A percentile compares a stretch with the other conserved stretches of the same genome.
phyloP scores from a whole-genome alignment of 2,888 invertebrate genomes.

The Heterodera filipjevi region DNA sequence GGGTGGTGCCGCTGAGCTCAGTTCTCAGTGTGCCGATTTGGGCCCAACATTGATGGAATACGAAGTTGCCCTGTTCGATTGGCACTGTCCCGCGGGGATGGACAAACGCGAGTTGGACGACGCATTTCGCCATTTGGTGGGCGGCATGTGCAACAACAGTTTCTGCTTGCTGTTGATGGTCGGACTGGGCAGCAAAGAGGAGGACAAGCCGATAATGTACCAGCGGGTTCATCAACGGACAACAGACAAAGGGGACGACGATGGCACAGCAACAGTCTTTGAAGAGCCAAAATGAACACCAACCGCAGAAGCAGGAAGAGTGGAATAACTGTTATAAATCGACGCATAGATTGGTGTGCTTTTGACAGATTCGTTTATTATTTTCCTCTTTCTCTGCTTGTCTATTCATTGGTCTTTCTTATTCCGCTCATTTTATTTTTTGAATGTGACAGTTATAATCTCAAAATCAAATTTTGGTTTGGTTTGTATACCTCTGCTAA shows the following conservation, averaged over 20 bases:
- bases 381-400: too few species aligned
- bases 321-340: too few species aligned
- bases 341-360: too few species aligned
- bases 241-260: background rate
- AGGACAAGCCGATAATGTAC: conserved; percentile 14
- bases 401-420: too few species aligned
- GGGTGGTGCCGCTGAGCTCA: background rate
- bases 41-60: conserved; percentile 11
- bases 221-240: conserved; percentile 5
- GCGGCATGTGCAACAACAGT: conserved; percentile 20
- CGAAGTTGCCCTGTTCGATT: conserved; percentile 4
- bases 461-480: too few species aligned
- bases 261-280: background rate
- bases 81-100: conserved; percentile 5
- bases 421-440: too few species aligned
- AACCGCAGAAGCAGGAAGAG: background rate
- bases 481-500: too few species aligned
- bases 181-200: background rate
- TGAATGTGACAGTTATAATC: too few species aligned
- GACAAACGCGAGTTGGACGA: conserved; percentile 9
- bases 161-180: background rate
- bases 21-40: background rate
- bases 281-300: background rate
- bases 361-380: too few species aligned
- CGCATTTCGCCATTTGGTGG: conserved; percentile 8